Percentiles rank a stretch among this genome's conserved stretches.
Evolutionary conservation across 1,140 invertebrate species (phyloP).

Genomic region (Magallana ariakensis): DNA sequence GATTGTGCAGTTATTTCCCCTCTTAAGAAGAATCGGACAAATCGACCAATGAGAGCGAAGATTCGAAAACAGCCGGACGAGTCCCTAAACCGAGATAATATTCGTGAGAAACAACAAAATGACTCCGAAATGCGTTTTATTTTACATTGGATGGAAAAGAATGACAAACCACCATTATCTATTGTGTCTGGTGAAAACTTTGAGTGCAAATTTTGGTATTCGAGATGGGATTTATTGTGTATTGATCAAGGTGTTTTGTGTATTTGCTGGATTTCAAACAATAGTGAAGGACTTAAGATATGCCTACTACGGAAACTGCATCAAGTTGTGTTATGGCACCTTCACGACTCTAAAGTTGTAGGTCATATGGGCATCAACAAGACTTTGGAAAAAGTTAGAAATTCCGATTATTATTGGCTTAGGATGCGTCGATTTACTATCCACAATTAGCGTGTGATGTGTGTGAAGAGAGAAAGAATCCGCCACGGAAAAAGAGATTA

Average conservation of each 20-base stretch:
- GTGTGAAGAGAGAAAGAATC: constrained; percentile 21
- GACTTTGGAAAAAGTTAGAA: constrained; percentile 34
- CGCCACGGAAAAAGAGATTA: constrained; percentile 14
- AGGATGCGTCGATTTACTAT: constrained; percentile 18
- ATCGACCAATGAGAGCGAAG: too few relatives aligned
- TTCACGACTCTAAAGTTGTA: constrained; percentile 36
- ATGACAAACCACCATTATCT: background rate
- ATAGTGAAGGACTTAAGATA: constrained; percentile 1
- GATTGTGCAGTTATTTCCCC: too few relatives aligned
- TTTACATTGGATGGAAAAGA: background rate
- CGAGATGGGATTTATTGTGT: constrained; percentile 40
- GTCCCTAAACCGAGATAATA: too few relatives aligned
- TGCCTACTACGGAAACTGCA: background rate
- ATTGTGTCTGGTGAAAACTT: background rate
- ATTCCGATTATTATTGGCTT: constrained; percentile 39
- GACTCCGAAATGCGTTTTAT: too few relatives aligned
- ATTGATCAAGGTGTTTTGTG: constrained; percentile 46
- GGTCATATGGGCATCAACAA: constrained; percentile 30
- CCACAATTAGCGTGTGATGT: constrained; percentile 22
- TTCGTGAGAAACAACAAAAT: too few relatives aligned
- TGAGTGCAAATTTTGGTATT: constrained; percentile 37
- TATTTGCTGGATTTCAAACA: background rate
- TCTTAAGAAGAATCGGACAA: too few relatives aligned
- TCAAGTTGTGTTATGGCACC: constrained; percentile 35
- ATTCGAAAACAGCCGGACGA: too few relatives aligned